Percentiles rank a stretch among this genome's conserved stretches.
Conservation (phyloP, 2,113 vertebrate genomes). For the Engraulis encrasicolus region DNA sequence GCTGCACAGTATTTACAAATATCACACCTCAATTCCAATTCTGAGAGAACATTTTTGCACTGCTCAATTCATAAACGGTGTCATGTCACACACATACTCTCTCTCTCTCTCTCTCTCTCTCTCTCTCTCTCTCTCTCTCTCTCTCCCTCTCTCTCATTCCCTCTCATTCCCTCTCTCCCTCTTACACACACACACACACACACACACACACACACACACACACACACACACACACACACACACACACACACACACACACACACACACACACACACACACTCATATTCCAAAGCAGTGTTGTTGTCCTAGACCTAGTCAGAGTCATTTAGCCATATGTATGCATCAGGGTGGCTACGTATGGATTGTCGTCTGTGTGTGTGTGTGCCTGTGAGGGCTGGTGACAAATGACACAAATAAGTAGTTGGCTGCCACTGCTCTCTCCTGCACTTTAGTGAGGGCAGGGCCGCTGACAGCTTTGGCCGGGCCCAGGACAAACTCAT, state of each 20-base stretch:
- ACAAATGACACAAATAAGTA: not conserved
- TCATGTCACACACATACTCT: not conserved
- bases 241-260: not conserved
- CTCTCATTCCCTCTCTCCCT: too few species aligned
- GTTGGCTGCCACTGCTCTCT: not conserved
- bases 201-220: not conserved
- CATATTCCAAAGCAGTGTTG: not conserved
- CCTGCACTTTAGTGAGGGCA: not conserved
- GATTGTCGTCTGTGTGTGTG: too few species aligned
- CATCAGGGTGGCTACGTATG: not conserved
- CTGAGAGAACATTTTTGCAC: not conserved
- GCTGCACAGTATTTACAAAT: conserved; percentile 6
- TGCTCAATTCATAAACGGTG: not conserved
- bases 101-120: too few species aligned
- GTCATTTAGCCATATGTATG: not conserved
- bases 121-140: too few species aligned
- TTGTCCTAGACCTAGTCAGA: not conserved
- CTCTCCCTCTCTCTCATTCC: too few species aligned
- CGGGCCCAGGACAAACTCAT: not conserved
- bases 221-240: not conserved
- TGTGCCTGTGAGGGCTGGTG: not conserved
- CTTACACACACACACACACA: too few species aligned
- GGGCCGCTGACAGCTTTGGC: not conserved
- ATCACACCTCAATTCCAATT: not conserved
- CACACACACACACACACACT: conserved; percentile 1